Conservation (phyloP, 2,888 invertebrate genomes). For the Petrophora chlorosata region DNA sequence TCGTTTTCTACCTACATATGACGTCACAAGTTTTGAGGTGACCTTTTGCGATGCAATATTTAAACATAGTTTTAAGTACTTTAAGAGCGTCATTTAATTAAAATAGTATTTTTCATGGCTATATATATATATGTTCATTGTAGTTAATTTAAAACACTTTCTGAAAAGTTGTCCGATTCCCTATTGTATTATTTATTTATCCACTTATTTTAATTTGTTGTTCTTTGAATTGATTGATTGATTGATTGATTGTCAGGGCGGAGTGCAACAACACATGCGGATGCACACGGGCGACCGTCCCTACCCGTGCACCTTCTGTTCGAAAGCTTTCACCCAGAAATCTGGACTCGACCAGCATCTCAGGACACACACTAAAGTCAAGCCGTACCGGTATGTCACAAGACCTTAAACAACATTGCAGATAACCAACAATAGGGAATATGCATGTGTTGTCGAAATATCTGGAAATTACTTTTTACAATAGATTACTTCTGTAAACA, state of each 20-base stretch:
- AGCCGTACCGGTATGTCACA: slow-evolving; percentile 25
- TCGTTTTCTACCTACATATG: no score
- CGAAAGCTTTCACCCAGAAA: slow-evolving; percentile 75
- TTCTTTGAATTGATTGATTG: not conserved
- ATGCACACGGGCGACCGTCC: slow-evolving; percentile 73
- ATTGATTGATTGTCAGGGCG: slow-evolving; percentile 46
- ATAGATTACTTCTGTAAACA: no score
- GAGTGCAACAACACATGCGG: slow-evolving; percentile 67
- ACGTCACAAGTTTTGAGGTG: no score
- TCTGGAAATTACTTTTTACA: no score
- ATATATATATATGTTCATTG: no score
- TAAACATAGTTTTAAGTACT: no score
- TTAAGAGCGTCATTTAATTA: no score
- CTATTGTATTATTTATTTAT: not conserved
- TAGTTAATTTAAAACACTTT: no score
- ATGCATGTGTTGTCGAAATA: no score
- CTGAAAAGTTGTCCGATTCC: no score
- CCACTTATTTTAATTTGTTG: not conserved
- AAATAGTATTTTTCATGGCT: no score
- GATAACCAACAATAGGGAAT: not conserved
- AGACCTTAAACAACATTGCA: not conserved
- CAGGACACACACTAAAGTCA: slow-evolving; percentile 66
- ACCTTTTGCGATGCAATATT: no score
- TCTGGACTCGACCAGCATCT: slow-evolving; percentile 75
- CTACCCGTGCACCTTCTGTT: slow-evolving; percentile 66